phyloP scores from a whole-genome alignment of 2,113 vertebrate species.

The Athene noctua region DNA sequence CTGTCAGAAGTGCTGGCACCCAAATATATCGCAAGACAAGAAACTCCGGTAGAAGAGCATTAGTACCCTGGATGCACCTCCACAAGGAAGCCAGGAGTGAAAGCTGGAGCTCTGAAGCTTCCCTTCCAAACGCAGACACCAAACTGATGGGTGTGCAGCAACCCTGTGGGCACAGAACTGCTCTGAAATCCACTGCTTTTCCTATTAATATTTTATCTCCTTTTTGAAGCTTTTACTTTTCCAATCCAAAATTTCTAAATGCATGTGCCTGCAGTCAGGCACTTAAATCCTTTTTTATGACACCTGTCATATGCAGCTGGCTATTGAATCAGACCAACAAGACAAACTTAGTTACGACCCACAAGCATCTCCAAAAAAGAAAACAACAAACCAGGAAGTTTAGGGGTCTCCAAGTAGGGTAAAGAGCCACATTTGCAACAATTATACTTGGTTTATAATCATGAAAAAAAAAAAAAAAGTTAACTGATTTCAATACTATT shows the following conservation, averaged over 20 bases:
- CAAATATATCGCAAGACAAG: slow-evolving; percentile 36
- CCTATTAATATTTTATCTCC: slow-evolving; percentile 17
- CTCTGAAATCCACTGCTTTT: neutral
- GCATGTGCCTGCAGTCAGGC: neutral
- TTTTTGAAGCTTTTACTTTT: slow-evolving; percentile 29
- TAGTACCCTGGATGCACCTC: neutral
- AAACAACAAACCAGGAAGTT: neutral
- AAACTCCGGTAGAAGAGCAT: neutral
- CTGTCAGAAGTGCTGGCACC: neutral
- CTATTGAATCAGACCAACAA: neutral
- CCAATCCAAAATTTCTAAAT: neutral
- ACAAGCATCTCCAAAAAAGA: neutral
- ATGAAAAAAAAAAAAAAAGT: neutral
- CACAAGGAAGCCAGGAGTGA: neutral
- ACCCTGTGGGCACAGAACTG: neutral
- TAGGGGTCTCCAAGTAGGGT: neutral
- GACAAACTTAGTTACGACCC: neutral
- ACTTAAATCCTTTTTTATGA: neutral
- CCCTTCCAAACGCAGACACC: neutral
- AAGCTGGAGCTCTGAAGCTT: neutral
- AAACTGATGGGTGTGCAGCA: neutral
- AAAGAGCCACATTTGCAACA: neutral
- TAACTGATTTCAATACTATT: neutral
- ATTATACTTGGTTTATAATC: neutral
- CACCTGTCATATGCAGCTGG: neutral